Evolutionary conservation across 2,888 invertebrate genomes (phyloP).

Genomic region (Magallana nippona): DNA sequence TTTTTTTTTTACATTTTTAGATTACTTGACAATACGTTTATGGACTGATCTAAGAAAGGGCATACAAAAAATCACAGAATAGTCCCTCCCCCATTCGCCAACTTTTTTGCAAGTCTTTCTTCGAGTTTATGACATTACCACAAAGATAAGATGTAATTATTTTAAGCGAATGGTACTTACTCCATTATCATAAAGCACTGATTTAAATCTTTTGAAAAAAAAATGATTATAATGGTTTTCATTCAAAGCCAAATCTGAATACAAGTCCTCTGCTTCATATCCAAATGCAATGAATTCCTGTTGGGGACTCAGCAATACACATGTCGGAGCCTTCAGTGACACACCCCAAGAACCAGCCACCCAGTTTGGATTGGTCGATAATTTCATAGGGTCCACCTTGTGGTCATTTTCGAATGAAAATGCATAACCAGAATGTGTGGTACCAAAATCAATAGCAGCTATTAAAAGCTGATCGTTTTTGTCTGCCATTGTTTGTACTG

Average conservation of each 20-base stretch:
- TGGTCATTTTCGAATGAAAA: slow-evolving; percentile 40
- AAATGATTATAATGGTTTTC: slow-evolving; percentile 42
- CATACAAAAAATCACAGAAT: no score
- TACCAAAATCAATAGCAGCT: slow-evolving; percentile 51
- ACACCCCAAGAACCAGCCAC: slow-evolving; percentile 47
- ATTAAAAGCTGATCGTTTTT: slow-evolving; percentile 23
- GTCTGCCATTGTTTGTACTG: not conserved
- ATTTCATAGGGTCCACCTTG: slow-evolving; percentile 42
- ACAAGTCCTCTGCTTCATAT: slow-evolving; percentile 55
- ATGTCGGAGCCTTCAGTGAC: slow-evolving; percentile 62
- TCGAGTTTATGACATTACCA: no score
- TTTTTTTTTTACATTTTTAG: no score
- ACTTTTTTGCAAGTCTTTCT: no score
- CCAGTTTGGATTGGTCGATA: slow-evolving; percentile 49
- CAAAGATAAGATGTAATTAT: no score
- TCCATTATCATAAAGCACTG: slow-evolving; percentile 41
- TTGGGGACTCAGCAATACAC: slow-evolving; percentile 53
- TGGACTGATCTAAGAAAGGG: no score
- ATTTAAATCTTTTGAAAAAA: slow-evolving; percentile 46
- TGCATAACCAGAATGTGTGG: slow-evolving; percentile 48
- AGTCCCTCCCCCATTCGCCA: no score
- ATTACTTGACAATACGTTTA: no score
- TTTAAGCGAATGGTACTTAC: not conserved
- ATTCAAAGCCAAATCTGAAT: slow-evolving; percentile 46
- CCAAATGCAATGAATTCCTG: slow-evolving; percentile 58